A percentile compares a stretch with the other conserved stretches of the same genome.
Evolutionary conservation across 2,113 vertebrate species (phyloP).

Genomic region (Pelecanoides urinatrix): DNA sequence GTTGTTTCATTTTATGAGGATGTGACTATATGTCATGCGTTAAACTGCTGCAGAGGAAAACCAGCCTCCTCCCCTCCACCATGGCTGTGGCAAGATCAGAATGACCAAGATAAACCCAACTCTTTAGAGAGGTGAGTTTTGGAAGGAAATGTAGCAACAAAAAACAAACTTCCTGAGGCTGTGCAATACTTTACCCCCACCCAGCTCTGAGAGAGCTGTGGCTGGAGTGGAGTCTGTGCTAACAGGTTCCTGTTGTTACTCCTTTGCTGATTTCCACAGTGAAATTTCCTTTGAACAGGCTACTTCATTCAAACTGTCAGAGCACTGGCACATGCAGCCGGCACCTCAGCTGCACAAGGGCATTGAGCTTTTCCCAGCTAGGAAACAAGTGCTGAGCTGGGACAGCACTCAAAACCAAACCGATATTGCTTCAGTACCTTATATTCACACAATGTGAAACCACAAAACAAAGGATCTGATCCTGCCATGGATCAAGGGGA

Average conservation of each 20-base stretch:
- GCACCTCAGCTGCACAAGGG: not conserved
- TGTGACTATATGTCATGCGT: not conserved
- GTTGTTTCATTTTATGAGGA: not conserved
- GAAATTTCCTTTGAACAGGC: not conserved
- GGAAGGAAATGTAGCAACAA: not conserved
- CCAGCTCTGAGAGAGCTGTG: not conserved
- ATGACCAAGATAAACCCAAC: too few species aligned
- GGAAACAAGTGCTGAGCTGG: too few species aligned
- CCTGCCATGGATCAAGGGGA: not conserved
- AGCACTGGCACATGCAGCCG: not conserved
- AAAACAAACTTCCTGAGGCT: not conserved
- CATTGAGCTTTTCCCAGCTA: not conserved
- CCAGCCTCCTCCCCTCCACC: not conserved
- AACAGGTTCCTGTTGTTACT: not conserved
- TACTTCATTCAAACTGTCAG: not conserved
- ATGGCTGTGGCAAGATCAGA: not conserved
- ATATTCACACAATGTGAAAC: rapidly evolving
- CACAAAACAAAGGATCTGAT: not conserved
- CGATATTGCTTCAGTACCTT: too few species aligned
- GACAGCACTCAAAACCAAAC: too few species aligned
- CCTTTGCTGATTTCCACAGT: not conserved
- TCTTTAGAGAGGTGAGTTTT: not conserved
- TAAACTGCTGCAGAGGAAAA: not conserved
- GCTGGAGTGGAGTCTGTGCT: not conserved
- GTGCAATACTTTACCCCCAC: not conserved